Evolutionary conservation across 1,140 invertebrate species (phyloP), one percentile per base, ranked within the genome.

Genomic region (Drosophila lacertosa): DNA sequence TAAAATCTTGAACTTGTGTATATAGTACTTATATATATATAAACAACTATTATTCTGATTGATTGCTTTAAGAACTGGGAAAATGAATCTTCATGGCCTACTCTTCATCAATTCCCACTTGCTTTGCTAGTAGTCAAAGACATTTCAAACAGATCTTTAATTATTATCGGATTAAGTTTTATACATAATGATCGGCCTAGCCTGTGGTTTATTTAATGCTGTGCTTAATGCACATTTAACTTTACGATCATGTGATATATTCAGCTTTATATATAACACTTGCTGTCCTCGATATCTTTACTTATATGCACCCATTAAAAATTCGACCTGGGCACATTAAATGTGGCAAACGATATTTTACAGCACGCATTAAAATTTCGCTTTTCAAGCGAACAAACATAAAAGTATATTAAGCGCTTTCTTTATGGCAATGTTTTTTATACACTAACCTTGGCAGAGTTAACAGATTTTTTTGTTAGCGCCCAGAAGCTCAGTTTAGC

Each of bases 341-440:
- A 74, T 77, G 66, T 78, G 58, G 40, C 60, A 66, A 77, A 66
- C 44, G 40, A 44, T 53, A 60, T 60, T 80, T 84, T 86, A 84
- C 47, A 45, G 62, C 44, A 39, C 13, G 37, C 59, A 66, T 79
- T 71, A 74, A 83, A 60, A 65, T 60, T 77, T 47, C 22, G 58
- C 40, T 51, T 59, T 73, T 65, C 26, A 72, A 54, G 48, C 24
- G 54, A 68, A 67, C 63, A 20, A 79, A 40, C 73, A 86, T 81
- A 62, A 81, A 86, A 71, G 44, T 66, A 60, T 66, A 60, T 67
- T 66, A 73, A 55, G 48, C 47, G 42, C 11, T 73, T 76, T 76
- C 60, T 75, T 66, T 45, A 59, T 72, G 45, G 22, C 60, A 11
- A 18, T 44, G 10, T 15, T 45, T 5, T n/a, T n/a, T 3, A 39